Evolutionary conservation across 92 coral and sea anemone species (phyloP).

Genomic region (Epizoanthus illoricatus): DNA sequence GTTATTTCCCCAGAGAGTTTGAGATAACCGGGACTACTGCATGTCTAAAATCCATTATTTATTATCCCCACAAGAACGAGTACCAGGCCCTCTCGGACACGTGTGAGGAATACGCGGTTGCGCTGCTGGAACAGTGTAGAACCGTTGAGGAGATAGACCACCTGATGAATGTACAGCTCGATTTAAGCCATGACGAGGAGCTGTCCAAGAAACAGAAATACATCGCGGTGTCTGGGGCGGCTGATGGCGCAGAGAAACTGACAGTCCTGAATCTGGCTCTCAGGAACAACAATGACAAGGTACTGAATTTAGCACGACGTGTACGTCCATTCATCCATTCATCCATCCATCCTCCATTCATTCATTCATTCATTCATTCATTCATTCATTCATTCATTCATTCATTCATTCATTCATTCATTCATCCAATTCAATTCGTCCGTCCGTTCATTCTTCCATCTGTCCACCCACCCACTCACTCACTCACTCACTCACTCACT

Average conservation of each 20-base stretch:
- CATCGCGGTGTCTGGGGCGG: slow-evolving; percentile 31
- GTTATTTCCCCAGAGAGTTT: too few species aligned
- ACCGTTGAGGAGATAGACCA: slow-evolving; percentile 57
- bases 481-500: too few species aligned
- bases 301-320: not conserved
- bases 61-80: slow-evolving; percentile 45
- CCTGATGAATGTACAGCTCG: slow-evolving; percentile 47
- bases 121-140: slow-evolving; percentile 60
- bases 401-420: too few species aligned
- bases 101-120: slow-evolving; percentile 56
- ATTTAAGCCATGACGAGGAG: slow-evolving; percentile 23
- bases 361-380: not conserved
- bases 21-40: too few species aligned
- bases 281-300: slow-evolving; percentile 64
- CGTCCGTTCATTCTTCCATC: too few species aligned
- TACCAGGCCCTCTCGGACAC: slow-evolving; percentile 49
- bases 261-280: slow-evolving; percentile 58
- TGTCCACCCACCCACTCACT: too few species aligned
- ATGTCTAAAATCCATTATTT: not conserved
- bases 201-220: slow-evolving; percentile 25
- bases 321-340: not conserved
- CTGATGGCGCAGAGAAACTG: slow-evolving; percentile 48
- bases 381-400: too few species aligned
- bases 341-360: not conserved
- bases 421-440: too few species aligned